Evolutionary conservation across 2,113 vertebrate species (phyloP), one percentile per base, ranked within the genome.

Genomic region (Fulica atra): DNA sequence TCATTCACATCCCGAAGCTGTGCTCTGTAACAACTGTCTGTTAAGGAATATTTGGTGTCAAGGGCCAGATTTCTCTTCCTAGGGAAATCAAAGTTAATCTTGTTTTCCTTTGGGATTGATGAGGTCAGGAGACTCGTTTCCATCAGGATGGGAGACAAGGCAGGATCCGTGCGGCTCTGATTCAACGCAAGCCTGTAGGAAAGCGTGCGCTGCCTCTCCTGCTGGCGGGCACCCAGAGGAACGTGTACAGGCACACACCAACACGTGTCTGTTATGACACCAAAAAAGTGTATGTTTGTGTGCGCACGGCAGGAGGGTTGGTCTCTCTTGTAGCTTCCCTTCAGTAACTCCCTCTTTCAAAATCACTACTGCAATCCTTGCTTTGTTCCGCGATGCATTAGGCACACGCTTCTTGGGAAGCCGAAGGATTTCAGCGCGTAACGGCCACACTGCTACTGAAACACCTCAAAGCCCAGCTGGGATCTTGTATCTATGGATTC

Each of bases 151-250:
- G 89, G 63, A 82, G 53, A 71, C 11, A 13, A 48, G 36, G 51
- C 70, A 29, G 46, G 57, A 48, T 31, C 70, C 2, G 35, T 9
- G 35, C 72, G 28, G 59, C 77, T 65, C 50, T 6, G 6, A 29
- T 25, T 60, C 80, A 16, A 57, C n/a, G 6, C 15, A 14, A 63
- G 33, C 54, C 35, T 28, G 15, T 1, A 26, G 38, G 54, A 69
- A 83, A 48, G 60, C 25, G 5, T 21, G 42, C 19, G 1, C 57
- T 59, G 82, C 86, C 79, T 81, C 85, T 87, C 60, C 81, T 36
- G 79, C 88, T 90, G 93, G 93, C 79, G 59, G 36, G 26, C 63
- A 51, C 74, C 74, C 92, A 96, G 90, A 24, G n/a, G 65, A 72
- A 42, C 90, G 4, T 57, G 66, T 50, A 61, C 69, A 36, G 86